These are phyloP conservation scores for Steromphala cineraria DNA, from an alignment of 2,888 invertebrate species.

Conservation along the genomic window DNA sequence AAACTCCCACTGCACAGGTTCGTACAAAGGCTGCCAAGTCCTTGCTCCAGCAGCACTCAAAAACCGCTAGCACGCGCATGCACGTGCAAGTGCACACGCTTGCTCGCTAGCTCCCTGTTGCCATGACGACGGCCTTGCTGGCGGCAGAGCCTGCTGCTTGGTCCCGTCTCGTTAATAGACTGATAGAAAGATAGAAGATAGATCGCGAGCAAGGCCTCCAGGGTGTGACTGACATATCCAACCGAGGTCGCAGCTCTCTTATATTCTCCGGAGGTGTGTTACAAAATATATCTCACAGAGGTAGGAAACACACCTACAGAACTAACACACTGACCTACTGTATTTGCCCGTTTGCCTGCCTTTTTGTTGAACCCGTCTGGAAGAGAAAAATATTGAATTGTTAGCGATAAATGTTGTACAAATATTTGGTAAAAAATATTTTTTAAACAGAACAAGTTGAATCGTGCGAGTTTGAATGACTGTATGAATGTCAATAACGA, in stretches of 20 bases:
- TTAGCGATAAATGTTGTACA: not conserved
- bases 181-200: no score
- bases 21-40: not conserved
- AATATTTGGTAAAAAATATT: no score
- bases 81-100: no score
- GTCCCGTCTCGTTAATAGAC: not conserved
- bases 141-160: slow-evolving; percentile 6
- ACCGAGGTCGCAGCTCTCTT: not conserved
- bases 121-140: not conserved
- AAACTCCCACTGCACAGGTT: slow-evolving; percentile 8
- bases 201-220: no score
- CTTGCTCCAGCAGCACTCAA: no score
- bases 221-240: not conserved
- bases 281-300: not conserved
- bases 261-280: not conserved
- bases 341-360: slow-evolving; percentile 20
- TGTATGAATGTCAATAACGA: no score
- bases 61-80: no score
- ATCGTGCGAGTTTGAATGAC: no score
- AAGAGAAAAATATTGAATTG: not conserved
- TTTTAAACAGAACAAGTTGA: no score
- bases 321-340: not conserved
- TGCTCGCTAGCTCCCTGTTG: not conserved
- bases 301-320: slow-evolving; percentile 15
- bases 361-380: slow-evolving; percentile 11